Conservation (phyloP, 2,113 vertebrate genomes). For the Ciconia maguari region DNA sequence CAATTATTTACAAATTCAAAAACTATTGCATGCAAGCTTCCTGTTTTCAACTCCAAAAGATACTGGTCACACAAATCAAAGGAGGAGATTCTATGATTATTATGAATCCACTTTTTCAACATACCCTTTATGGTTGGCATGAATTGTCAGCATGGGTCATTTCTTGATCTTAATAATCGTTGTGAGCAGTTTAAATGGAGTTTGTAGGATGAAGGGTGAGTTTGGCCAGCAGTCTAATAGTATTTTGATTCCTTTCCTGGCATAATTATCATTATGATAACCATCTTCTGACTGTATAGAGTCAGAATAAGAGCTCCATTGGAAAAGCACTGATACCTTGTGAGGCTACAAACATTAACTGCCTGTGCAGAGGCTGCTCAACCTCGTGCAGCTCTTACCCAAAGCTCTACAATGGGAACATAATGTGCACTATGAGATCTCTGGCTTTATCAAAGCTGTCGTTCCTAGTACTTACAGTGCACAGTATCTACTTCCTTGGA, state of each 20-base stretch:
- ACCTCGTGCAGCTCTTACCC: background rate
- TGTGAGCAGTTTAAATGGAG: background rate
- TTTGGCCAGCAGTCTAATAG: background rate
- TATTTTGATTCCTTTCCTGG: background rate
- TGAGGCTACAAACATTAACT: background rate
- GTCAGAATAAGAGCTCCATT: background rate
- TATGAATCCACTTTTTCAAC: background rate
- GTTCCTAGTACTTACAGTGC: accelerated
- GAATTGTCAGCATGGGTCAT: background rate
- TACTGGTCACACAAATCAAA: background rate
- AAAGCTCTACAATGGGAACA: background rate
- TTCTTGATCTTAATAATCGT: background rate
- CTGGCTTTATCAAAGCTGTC: background rate
- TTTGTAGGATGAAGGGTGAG: background rate
- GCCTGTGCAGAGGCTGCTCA: background rate
- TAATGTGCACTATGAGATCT: accelerated
- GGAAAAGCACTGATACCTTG: background rate
- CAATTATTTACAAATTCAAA: background rate
- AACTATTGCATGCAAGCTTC: background rate
- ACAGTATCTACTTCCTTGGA: background rate
- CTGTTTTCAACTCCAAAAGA: background rate
- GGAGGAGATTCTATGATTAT: background rate
- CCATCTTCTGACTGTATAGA: background rate
- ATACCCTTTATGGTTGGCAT: background rate
- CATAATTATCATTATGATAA: background rate